These are phyloP conservation scores for Zalophus californianus DNA, from an alignment of 2,797 vertebrate species.

Conservation along the genomic window DNA sequence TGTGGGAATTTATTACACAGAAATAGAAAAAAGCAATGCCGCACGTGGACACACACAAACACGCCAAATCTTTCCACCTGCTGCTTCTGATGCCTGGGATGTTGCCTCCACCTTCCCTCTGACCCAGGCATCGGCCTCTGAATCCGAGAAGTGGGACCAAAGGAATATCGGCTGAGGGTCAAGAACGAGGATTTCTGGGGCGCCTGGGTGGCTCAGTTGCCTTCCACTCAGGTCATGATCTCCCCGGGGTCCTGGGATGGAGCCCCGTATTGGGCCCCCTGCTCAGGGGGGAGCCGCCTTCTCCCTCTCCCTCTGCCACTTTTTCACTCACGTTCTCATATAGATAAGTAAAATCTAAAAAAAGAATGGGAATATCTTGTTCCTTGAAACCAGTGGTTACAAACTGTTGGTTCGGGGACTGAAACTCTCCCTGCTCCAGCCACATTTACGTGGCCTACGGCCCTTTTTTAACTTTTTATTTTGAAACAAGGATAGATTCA, in stretches of 20 bases:
- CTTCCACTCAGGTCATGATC: too few species aligned
- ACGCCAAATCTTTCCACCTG: neutral
- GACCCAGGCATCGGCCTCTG: neutral
- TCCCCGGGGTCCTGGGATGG: too few species aligned
- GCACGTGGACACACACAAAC: fast-evolving
- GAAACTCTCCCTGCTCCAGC: neutral
- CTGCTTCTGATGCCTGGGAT: neutral
- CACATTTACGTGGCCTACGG: neutral
- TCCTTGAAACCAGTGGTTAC: neutral
- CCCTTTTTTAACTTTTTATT: neutral
- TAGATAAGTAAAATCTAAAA: neutral
- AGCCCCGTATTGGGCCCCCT: too few species aligned
- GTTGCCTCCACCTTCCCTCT: too few species aligned
- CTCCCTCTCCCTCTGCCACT: neutral
- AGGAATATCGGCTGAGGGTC: neutral
- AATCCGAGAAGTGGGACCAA: neutral
- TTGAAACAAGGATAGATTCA: neutral
- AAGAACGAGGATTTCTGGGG: too few species aligned
- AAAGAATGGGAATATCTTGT: too few species aligned
- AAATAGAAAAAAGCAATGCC: neutral
- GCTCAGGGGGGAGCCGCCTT: too few species aligned
- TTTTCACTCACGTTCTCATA: too few species aligned
- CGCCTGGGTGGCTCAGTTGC: too few species aligned
- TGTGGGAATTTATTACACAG: neutral
- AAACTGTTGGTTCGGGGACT: neutral